These are phyloP conservation scores for Eupithecia inturbata DNA, from an alignment of 2,888 invertebrate species.

Conservation along the genomic window DNA sequence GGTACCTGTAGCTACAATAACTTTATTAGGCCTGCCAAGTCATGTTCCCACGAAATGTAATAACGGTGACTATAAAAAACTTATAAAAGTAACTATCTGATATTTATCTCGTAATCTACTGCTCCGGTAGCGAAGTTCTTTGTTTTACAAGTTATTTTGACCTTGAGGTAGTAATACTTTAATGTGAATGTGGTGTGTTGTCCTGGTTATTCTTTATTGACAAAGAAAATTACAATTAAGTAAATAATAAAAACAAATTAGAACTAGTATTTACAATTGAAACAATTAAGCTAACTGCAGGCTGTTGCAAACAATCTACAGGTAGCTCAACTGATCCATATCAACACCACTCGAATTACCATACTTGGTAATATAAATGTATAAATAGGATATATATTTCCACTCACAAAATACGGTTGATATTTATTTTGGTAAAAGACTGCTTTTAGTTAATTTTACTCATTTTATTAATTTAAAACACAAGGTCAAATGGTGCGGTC, in stretches of 20 bases:
- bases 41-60: slow-evolving; percentile 50
- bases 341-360: no score
- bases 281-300: no score
- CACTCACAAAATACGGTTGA: no score
- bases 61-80: slow-evolving; percentile 44
- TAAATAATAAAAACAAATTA: no score
- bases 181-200: background rate
- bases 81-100: slow-evolving; percentile 36
- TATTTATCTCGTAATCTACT: slow-evolving; percentile 36
- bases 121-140: slow-evolving; percentile 15
- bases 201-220: no score
- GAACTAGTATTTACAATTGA: no score
- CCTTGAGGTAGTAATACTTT: slow-evolving; percentile 25
- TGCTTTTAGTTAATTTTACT: background rate
- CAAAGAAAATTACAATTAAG: no score
- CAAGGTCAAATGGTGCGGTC: background rate
- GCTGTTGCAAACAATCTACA: no score
- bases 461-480: background rate
- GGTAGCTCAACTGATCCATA: no score
- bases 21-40: slow-evolving; percentile 19
- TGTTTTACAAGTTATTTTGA: slow-evolving; percentile 14
- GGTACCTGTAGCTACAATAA: slow-evolving; percentile 8
- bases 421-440: background rate
- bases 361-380: background rate
- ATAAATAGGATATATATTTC: no score